Evolutionary conservation across 2,113 vertebrate genomes (phyloP).

Genomic region (Clupea harengus): DNA sequence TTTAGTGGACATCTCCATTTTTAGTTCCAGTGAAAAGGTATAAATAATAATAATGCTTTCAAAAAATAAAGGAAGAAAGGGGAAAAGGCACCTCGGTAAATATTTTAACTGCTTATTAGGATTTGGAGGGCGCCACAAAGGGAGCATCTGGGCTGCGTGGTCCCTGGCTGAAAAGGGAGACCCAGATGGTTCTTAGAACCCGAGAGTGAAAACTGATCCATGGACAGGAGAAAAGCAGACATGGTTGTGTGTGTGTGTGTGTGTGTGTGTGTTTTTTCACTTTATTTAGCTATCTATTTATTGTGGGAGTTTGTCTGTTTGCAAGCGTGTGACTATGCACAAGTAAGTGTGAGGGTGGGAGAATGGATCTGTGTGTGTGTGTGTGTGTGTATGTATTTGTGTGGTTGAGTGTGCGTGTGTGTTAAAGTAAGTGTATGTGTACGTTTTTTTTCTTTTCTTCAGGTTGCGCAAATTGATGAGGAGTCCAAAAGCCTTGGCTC

Average conservation of each 20-base stretch:
- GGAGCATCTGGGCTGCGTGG: constrained; percentile 89
- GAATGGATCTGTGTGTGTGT: constrained; percentile 7
- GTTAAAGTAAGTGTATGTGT: constrained; percentile 33
- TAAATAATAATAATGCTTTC: constrained; percentile 91
- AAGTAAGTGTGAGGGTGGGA: background rate
- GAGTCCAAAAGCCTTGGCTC: constrained; percentile 51
- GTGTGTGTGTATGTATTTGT: constrained; percentile 17
- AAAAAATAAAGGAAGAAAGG: constrained; percentile 70
- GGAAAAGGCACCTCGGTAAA: constrained; percentile 88
- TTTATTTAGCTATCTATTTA: constrained; percentile 31
- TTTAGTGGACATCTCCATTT: constrained; percentile 99
- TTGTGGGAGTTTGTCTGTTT: constrained; percentile 22
- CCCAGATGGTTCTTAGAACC: constrained; percentile 90
- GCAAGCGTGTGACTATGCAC: background rate
- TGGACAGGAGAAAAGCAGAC: constrained; percentile 62
- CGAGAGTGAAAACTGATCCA: constrained; percentile 73
- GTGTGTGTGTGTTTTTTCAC: constrained; percentile 29
- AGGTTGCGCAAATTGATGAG: constrained; percentile 65
- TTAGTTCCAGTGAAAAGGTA: constrained; percentile 95
- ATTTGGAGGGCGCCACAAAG: constrained; percentile 89
- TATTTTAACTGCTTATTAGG: constrained; percentile 99
- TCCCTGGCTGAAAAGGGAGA: constrained; percentile 75
- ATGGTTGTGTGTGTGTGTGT: constrained; percentile 51
- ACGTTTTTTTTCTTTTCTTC: constrained; percentile 39
- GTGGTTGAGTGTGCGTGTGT: background rate